Conservation (phyloP, 2,797 vertebrate species). For the Xenopus petersii region DNA sequence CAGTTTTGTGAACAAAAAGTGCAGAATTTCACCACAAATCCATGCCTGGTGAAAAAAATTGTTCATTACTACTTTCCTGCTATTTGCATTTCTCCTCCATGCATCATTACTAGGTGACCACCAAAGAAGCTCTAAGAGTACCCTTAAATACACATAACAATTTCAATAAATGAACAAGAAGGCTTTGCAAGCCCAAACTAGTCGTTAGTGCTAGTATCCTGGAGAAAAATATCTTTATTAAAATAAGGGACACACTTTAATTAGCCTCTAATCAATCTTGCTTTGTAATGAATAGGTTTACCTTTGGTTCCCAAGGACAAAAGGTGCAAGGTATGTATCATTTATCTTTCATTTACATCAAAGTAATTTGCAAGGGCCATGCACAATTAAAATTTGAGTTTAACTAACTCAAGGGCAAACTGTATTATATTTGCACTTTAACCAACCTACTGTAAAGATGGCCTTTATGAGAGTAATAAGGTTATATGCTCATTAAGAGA, state of each 20-base stretch:
- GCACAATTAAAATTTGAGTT: constrained; percentile 18
- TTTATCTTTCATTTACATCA: constrained; percentile 33
- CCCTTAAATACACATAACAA: no score
- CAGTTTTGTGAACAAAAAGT: no score
- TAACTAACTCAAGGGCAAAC: constrained; percentile 11
- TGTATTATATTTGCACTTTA: no score
- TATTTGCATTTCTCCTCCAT: no score
- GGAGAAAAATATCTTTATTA: background rate
- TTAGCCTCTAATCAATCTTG: constrained; percentile 43
- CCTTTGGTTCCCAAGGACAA: constrained; percentile 25
- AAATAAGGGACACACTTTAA: constrained; percentile 23
- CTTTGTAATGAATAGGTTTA: constrained; percentile 1
- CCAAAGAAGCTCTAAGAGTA: no score
- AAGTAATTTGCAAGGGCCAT: constrained; percentile 13
- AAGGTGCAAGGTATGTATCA: constrained; percentile 5
- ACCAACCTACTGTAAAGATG: background rate
- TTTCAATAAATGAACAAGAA: no score
- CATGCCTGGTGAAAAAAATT: no score
- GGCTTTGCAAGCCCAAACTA: no score
- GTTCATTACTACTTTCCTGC: no score
- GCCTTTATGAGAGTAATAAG: background rate
- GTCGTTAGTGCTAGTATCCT: no score
- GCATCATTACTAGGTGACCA: no score
- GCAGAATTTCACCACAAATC: no score
- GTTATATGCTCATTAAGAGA: background rate